These are phyloP conservation scores for Oscheius sp. DNA, from an alignment of 2,888 invertebrate species.

Conservation along the genomic window DNA sequence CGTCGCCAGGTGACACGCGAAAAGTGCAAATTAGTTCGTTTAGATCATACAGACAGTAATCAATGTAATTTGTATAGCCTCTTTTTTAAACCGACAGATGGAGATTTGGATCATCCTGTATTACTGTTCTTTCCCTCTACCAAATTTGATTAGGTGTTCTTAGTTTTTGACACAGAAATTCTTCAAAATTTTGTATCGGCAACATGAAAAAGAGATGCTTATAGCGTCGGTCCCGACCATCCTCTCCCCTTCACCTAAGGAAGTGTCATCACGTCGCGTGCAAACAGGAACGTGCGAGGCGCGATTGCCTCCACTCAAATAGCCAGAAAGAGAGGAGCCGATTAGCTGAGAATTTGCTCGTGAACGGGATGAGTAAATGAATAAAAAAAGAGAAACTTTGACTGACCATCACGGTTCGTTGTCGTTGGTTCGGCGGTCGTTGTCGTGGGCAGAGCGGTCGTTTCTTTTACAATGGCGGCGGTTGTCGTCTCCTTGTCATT, in stretches of 20 bases:
- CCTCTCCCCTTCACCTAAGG: conserved; percentile 8
- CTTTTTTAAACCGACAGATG: too few relatives aligned
- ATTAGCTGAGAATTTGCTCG: not conserved
- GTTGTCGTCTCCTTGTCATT: conserved; percentile 26
- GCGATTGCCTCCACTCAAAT: conserved; percentile 32
- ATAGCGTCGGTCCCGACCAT: not conserved
- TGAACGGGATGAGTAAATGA: too few relatives aligned
- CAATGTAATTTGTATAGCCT: too few relatives aligned
- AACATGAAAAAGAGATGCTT: too few relatives aligned
- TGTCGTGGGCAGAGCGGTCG: conserved; percentile 24
- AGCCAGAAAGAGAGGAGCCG: conserved; percentile 26
- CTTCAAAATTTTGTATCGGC: too few relatives aligned
- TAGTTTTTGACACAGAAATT: too few relatives aligned
- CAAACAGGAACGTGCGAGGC: conserved; percentile 28
- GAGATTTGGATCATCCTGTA: too few relatives aligned
- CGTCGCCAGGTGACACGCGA: not conserved
- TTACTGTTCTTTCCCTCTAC: too few relatives aligned
- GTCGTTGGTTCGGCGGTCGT: conserved; percentile 29
- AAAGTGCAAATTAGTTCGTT: too few relatives aligned
- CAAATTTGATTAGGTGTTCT: too few relatives aligned
- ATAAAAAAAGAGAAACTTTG: not conserved
- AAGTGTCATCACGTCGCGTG: conserved; percentile 34
- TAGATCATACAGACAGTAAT: too few relatives aligned
- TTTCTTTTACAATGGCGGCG: not conserved
- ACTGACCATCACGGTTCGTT: conserved; percentile 28